Evolutionary conservation across 2,888 invertebrate genomes (phyloP).

Genomic region (Campaea margaritaria): DNA sequence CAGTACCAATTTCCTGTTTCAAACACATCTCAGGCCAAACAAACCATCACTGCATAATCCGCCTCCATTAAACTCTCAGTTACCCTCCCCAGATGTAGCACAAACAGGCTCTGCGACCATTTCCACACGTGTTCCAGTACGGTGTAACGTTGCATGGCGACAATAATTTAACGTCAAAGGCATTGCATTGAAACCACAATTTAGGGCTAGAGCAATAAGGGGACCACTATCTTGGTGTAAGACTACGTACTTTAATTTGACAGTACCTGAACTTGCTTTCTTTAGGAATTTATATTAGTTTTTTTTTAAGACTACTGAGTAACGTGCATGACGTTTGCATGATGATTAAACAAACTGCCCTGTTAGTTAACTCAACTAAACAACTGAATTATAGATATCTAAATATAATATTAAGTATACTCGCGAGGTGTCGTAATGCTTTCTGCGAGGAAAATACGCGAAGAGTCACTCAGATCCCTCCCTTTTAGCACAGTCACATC

Average conservation of each 20-base stretch:
- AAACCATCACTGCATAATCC: constrained; percentile 10
- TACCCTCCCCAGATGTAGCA: constrained; percentile 49
- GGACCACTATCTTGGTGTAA: constrained; percentile 63
- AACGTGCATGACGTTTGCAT: too few species aligned
- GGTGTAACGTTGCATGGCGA: constrained; percentile 77
- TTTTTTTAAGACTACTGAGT: too few species aligned
- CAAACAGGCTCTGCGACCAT: constrained; percentile 64
- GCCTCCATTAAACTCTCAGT: constrained; percentile 15
- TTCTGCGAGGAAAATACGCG: too few species aligned
- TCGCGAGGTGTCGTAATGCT: too few species aligned
- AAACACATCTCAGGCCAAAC: neutral
- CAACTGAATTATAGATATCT: too few species aligned
- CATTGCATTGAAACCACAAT: constrained; percentile 85
- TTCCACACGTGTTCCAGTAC: constrained; percentile 73
- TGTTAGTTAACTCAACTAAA: too few species aligned
- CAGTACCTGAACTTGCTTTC: constrained; percentile 1
- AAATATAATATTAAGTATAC: too few species aligned
- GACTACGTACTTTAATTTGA: neutral
- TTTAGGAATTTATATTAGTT: neutral
- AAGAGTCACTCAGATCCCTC: too few species aligned
- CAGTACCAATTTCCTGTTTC: neutral
- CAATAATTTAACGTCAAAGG: constrained; percentile 83
- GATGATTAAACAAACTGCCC: too few species aligned
- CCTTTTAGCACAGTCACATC: too few species aligned
- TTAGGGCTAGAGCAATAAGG: constrained; percentile 84